Conservation (phyloP, 2,888 invertebrate species). For the Agrochola lychnidis region DNA sequence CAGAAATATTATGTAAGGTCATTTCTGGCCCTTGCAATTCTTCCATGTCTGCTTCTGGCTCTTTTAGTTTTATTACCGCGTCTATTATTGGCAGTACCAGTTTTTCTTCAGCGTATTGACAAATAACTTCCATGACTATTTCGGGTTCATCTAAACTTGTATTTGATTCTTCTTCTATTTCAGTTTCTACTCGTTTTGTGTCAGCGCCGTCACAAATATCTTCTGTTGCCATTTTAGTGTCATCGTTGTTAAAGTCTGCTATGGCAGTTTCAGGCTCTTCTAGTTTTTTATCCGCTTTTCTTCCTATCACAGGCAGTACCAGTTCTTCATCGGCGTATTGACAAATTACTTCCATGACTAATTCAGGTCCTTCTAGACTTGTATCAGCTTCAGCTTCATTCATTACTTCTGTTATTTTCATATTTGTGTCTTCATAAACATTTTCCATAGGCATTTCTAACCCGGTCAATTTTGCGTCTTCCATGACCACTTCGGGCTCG, state of each 20-base stretch:
- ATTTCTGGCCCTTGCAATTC: not conserved
- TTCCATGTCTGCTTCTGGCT: not conserved
- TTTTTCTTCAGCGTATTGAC: conserved; percentile 30
- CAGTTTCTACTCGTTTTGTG: not conserved
- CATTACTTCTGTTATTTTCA: not conserved
- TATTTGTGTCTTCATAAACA: not conserved
- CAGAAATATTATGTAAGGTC: not conserved
- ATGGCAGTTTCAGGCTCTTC: not conserved
- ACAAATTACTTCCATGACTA: conserved; percentile 41
- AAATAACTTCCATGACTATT: conserved; percentile 37
- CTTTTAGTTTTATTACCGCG: not conserved
- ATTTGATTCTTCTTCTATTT: conserved; percentile 6
- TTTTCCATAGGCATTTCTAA: not conserved
- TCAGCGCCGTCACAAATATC: not conserved
- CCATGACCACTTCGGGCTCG: not conserved
- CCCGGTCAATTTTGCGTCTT: not conserved
- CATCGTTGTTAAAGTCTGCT: not conserved
- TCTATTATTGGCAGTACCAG: conserved; percentile 20
- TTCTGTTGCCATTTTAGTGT: not conserved
- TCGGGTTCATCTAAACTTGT: conserved; percentile 35
- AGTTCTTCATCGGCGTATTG: conserved; percentile 33
- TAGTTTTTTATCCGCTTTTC: not conserved
- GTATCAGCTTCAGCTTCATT: not conserved
- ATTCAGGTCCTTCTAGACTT: conserved; percentile 31
- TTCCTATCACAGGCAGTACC: conserved; percentile 14